phyloP scores from a whole-genome alignment of 1,140 invertebrate species.

The Danaus plexippus region DNA sequence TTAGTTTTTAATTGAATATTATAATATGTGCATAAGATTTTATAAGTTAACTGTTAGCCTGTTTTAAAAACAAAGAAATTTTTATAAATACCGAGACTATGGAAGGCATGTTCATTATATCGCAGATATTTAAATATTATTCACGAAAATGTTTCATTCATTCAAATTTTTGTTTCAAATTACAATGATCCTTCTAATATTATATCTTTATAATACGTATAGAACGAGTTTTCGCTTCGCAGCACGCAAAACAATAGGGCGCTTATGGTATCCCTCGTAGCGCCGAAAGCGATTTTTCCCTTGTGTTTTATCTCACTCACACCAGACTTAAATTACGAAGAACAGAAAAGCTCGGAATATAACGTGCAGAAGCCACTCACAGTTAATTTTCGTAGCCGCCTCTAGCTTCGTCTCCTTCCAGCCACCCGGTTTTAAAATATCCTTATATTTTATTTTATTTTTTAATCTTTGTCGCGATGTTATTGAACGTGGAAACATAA shows the following conservation, averaged over 20 bases:
- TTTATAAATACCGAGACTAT: no score
- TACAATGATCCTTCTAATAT: conserved; percentile 40
- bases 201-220: conserved; percentile 39
- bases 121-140: no score
- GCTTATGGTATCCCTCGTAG: conserved; percentile 53
- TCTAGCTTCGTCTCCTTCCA: conserved; percentile 43
- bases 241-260: conserved; percentile 64
- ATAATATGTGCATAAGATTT: no score
- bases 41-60: no score
- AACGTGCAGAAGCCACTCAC: conserved; percentile 52
- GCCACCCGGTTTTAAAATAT: conserved; percentile 30
- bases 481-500: no score
- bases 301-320: conserved; percentile 30
- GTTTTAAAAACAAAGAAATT: no score
- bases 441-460: conserved; percentile 27
- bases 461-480: no score
- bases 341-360: conserved; percentile 33
- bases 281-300: conserved; percentile 56
- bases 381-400: conserved; percentile 61
- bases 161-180: conserved; percentile 54
- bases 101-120: no score
- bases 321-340: conserved; percentile 18
- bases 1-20: no score
- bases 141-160: conserved; percentile 1
- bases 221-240: conserved; percentile 44